Base-by-base conservation (phyloP, 2,113 vertebrate species). In the Illadopsis cleaveri region DNA sequence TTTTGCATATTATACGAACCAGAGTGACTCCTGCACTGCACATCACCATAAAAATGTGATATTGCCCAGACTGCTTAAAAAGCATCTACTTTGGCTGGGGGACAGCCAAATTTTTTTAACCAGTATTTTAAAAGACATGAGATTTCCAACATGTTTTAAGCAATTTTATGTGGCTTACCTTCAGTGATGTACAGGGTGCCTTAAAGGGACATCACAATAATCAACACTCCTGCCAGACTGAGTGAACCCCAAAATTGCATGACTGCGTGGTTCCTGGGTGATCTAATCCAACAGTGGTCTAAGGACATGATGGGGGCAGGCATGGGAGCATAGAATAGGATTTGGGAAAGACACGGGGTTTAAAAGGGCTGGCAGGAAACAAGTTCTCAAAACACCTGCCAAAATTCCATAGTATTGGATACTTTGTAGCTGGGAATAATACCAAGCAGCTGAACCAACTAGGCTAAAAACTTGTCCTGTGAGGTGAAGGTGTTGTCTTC, bases 221-320 rank as follows among this genome's bases (percentile, higher is more conserved):
- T 22, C 68, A 86, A 19, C 13, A 24, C 13, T 64, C 72, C 33
- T 5, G 35, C 11, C 57, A 94, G 24, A 51, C 21, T 56, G n/a
- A 87, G 0, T 16, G 24, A 89, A 14, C 10, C 69, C 47, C 50
- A 75, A 45, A 87, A 81, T 0, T 75, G 48, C 35, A 72, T 6
- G 10, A 11, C 6, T 33, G 18, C 0, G 0, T 47, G 25, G 28
- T 75, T 70, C 33, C 10, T 1, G 20, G 42, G 14, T 42, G 33
- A 54, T n/a, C 17, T 38, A 85, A 82, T 12, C 57, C 31, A 86
- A 23, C 8, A 58, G 10, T 15, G 20, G 20, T 57, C 37, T 21
- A 48, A 61, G 8, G 60, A 73, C 18, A 9, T 3, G 35, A 66
- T 3, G 4, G 9, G 15, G 11, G 5, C 24, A 79, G 37, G 19